Conservation (phyloP, 2,888 invertebrate genomes). For the Drosophila prostipennis region DNA sequence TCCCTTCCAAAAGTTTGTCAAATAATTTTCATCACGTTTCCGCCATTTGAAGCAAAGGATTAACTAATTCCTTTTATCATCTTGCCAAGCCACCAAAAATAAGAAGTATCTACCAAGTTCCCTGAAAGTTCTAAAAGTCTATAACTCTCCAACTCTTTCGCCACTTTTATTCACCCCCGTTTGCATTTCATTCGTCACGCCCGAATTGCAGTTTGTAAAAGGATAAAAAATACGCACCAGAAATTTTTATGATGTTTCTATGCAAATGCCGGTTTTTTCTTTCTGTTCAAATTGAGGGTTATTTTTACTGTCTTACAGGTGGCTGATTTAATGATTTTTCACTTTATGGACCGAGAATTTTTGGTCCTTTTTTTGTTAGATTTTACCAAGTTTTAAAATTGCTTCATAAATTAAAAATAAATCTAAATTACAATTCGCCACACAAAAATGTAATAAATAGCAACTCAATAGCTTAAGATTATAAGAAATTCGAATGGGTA, state of each 20-base stretch:
- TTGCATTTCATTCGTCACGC: slow-evolving; percentile 58
- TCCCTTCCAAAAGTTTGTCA: not conserved
- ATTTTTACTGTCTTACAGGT: slow-evolving; percentile 51
- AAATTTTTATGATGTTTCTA: slow-evolving; percentile 72
- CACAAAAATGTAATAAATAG: too few species aligned
- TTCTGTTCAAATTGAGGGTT: not conserved
- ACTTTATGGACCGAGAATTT: slow-evolving; percentile 65
- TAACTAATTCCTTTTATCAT: slow-evolving; percentile 63
- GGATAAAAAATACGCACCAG: slow-evolving; percentile 19
- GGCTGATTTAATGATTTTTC: slow-evolving; percentile 59
- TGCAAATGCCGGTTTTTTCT: slow-evolving; percentile 54
- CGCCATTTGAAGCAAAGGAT: slow-evolving; percentile 48
- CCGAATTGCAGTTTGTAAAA: slow-evolving; percentile 58
- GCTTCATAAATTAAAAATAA: not conserved
- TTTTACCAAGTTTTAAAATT: not conserved
- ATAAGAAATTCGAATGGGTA: too few species aligned
- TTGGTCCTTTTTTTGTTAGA: not conserved
- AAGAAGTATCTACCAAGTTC: not conserved
- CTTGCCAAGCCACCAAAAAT: slow-evolving; percentile 41
- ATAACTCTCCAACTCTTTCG: slow-evolving; percentile 40
- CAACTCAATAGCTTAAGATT: too few species aligned
- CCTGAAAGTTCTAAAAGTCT: not conserved
- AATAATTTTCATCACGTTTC: slow-evolving; percentile 57
- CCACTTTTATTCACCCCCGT: slow-evolving; percentile 15
- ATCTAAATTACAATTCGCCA: not conserved